A percentile compares a stretch with the other conserved stretches of the same genome.
Conservation (phyloP, 1,140 invertebrate species). For the Melitaea cinxia region DNA sequence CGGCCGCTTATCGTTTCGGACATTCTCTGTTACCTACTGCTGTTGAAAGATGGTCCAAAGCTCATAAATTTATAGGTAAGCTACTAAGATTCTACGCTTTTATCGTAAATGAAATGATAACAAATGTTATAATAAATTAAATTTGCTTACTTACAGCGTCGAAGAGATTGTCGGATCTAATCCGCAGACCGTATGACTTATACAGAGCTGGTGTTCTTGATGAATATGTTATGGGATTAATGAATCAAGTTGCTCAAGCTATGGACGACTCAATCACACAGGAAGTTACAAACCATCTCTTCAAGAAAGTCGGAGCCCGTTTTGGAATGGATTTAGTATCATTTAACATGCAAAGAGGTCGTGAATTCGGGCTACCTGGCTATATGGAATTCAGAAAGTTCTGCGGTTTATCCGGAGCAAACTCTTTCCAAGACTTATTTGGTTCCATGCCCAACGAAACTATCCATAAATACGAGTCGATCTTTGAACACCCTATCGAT, state of each 20-base stretch:
- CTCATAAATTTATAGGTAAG: conserved; percentile 94
- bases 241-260: conserved; percentile 97
- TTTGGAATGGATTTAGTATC: conserved; percentile 96
- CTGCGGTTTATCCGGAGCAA: conserved; percentile 91
- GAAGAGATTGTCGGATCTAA: conserved; percentile 93
- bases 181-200: conserved; percentile 93
- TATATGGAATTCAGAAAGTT: conserved; percentile 97
- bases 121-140: neutral
- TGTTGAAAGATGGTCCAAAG: conserved; percentile 95
- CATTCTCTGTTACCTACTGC: conserved; percentile 94
- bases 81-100: too few relatives aligned
- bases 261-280: conserved; percentile 97
- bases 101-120: neutral
- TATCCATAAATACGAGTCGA: conserved; percentile 84
- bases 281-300: conserved; percentile 95
- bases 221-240: conserved; percentile 95
- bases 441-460: conserved; percentile 95
- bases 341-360: conserved; percentile 96
- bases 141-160: conserved; percentile 84
- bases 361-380: conserved; percentile 95
- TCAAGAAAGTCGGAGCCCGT: conserved; percentile 92
- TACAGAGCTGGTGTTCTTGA: conserved; percentile 95
- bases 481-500: conserved; percentile 88
- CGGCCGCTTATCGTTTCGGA: conserved; percentile 95
- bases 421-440: conserved; percentile 92